phyloP scores from a whole-genome alignment of 2,113 vertebrate species.

The Smithornis capensis region DNA sequence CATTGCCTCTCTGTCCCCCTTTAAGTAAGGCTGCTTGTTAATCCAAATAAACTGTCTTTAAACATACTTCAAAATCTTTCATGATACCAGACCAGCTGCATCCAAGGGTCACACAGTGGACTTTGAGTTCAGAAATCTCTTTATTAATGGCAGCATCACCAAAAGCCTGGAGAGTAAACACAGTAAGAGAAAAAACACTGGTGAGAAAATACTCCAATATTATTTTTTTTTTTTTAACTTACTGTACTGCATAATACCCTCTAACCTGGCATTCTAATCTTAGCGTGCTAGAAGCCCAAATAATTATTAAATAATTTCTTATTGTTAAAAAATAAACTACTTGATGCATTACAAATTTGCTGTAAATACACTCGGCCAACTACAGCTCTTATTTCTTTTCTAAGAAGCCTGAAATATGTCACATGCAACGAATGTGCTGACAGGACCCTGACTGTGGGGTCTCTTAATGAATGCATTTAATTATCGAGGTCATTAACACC shows the following conservation, averaged over 20 bases:
- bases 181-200: not conserved
- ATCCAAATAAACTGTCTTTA: not conserved
- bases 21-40: not conserved
- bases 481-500: conserved; percentile 57
- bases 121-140: conserved; percentile 76
- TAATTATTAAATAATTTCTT: not conserved
- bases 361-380: not conserved
- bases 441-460: not conserved
- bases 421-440: not conserved
- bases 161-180: conserved; percentile 67
- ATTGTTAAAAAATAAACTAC: not conserved
- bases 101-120: conserved; percentile 72
- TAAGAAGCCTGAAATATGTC: not conserved
- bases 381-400: not conserved
- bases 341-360: not conserved
- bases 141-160: conserved; percentile 78
- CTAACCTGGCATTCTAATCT: not conserved
- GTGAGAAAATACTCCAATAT: not conserved
- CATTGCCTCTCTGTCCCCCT: not conserved
- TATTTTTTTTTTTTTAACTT: not conserved
- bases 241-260: not conserved
- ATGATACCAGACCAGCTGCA: conserved; percentile 75
- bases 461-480: conserved; percentile 2
- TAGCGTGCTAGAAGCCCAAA: not conserved
- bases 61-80: conserved; percentile 73